Evolutionary conservation across 2,888 invertebrate species (phyloP), one percentile per base, ranked within the genome.

Genomic region (Cactoblastis cactorum): DNA sequence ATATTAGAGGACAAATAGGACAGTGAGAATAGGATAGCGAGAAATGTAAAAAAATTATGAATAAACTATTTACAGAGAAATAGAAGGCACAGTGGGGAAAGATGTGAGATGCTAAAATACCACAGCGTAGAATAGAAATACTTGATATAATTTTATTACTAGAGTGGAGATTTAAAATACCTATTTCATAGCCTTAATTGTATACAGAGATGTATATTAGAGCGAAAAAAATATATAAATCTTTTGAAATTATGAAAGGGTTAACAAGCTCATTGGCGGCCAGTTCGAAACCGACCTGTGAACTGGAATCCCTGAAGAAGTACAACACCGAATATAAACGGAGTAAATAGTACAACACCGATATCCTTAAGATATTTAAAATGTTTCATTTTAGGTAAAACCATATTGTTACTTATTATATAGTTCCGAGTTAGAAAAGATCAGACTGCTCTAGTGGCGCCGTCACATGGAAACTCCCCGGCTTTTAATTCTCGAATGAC

Each of bases 61-160:
- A 59, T 63, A 72, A 77, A 71, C 67, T 80, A 83, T 80, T 73
- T 83, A 83, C 62, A 73, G 76, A 78, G 79, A 81, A 78, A 79
- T 85, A 86, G 87, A 88, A 87, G 88, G 86, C 87, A 88, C 86
- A 83, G 82, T 84, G 80, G 80, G 74, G 77, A 69, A 64, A 73
- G 78, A 75, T 63, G 61, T 62, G 66, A 70, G 53, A 62, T 53
- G 57, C 56, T 55, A 65, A 45, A 28, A 55, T 49, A 41, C 56
- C 46, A 45, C 50, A 58, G 53, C 55, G 50, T 52, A 57, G 45
- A 60, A 52, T 48, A 56, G 50, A 53, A 53, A 53, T 52, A 32
- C 37, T 47, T 55, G 55, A 50, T 52, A 53, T 53, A 22, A 32
- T 53, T 37, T 55, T 53, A 55, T 49, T 46, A 55, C 58, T 58